Conservation (phyloP, 2,888 invertebrate genomes). For the Eupithecia centaureata region DNA sequence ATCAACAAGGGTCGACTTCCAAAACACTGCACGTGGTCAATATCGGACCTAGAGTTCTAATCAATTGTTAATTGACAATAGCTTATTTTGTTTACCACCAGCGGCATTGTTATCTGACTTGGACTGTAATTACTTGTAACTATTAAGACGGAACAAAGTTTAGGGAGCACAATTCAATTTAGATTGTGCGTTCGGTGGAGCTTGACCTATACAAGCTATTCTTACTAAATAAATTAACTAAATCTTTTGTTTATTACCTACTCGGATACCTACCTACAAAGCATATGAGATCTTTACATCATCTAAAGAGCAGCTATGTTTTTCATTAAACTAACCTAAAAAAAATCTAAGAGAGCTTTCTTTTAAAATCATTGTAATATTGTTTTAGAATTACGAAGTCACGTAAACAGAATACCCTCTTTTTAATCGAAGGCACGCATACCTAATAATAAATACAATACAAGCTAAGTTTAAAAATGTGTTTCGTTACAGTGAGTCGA, state of each 20-base stretch:
- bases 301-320: no score
- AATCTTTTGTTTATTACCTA: no score
- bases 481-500: slow-evolving; percentile 83
- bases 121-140: background rate
- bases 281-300: no score
- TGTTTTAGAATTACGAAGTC: no score
- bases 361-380: no score
- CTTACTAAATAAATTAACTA: slow-evolving; percentile 1
- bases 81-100: slow-evolving; percentile 6
- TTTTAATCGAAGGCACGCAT: no score
- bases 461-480: slow-evolving; percentile 30
- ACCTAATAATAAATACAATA: no score
- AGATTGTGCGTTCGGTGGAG: slow-evolving; percentile 29
- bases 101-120: background rate
- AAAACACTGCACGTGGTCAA: background rate
- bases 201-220: slow-evolving; percentile 2
- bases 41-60: background rate
- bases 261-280: no score
- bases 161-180: slow-evolving; percentile 28
- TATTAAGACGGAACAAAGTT: slow-evolving; percentile 2
- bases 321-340: no score
- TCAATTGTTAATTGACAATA: background rate
- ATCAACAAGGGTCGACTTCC: background rate
- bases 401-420: no score
- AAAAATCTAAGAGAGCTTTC: no score